These are phyloP conservation scores for Periphyllus acericola DNA, from an alignment of 2,888 invertebrate genomes.

Conservation along the genomic window DNA sequence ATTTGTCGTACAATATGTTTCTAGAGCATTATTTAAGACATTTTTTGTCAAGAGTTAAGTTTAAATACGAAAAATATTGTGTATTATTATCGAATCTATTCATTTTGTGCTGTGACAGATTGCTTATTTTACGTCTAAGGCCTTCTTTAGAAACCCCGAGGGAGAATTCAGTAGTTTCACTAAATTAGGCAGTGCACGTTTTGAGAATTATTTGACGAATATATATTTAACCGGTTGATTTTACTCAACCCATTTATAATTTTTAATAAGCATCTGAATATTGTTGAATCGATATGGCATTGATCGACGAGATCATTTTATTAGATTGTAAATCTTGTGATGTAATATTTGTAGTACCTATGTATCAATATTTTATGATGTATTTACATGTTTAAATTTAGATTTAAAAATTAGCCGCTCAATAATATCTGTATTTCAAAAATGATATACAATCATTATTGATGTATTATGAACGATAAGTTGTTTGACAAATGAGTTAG, in stretches of 20 bases:
- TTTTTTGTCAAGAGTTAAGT: no score
- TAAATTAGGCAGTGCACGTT: not conserved
- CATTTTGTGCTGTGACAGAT: not conserved
- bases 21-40: not conserved
- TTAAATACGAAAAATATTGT: no score
- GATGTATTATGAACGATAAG: no score
- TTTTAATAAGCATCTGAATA: not conserved
- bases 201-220: not conserved
- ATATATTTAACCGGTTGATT: not conserved
- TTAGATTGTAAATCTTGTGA: not conserved
- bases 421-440: no score
- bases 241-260: not conserved
- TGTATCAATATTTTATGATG: no score
- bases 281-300: not conserved
- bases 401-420: no score
- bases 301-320: conserved; percentile 19
- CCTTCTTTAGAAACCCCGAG: not conserved
- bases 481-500: no score
- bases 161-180: not conserved
- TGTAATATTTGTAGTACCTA: not conserved
- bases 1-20: not conserved
- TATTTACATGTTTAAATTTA: not conserved
- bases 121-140: not conserved
- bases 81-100: no score
- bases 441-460: no score